phyloP scores from a whole-genome alignment of 1,140 invertebrate genomes.

The Anoplolepis gracilipes region DNA sequence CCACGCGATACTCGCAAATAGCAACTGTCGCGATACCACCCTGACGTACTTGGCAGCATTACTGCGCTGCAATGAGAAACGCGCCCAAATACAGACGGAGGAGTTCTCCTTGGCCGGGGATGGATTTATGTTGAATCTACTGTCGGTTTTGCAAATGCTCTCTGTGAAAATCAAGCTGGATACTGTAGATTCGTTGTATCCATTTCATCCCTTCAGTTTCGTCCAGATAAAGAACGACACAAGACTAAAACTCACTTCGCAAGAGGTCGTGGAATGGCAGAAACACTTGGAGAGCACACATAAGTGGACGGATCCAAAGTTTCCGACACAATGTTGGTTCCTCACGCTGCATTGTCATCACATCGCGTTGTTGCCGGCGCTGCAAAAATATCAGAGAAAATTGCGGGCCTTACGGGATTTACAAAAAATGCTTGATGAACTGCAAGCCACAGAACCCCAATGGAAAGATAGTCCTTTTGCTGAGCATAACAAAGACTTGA shows the following conservation, averaged over 20 bases:
- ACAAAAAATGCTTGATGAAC: constrained; percentile 96
- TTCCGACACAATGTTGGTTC: constrained; percentile 98
- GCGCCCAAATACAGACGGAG: constrained; percentile 95
- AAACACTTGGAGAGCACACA: constrained; percentile 87
- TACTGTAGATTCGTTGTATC: constrained; percentile 94
- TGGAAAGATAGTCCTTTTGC: constrained; percentile 93
- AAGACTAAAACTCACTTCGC: constrained; percentile 92
- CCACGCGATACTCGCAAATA: constrained; percentile 93
- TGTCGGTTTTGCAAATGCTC: constrained; percentile 95
- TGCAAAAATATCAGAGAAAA: constrained; percentile 95
- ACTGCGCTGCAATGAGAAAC: constrained; percentile 93
- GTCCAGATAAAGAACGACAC: constrained; percentile 94
- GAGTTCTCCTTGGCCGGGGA: constrained; percentile 94
- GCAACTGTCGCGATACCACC: constrained; percentile 90
- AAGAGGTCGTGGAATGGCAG: constrained; percentile 93
- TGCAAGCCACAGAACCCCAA: constrained; percentile 92
- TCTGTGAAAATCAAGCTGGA: constrained; percentile 94
- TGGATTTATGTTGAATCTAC: constrained; percentile 97
- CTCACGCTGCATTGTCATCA: constrained; percentile 97
- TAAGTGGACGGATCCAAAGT: constrained; percentile 93
- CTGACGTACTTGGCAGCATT: constrained; percentile 92
- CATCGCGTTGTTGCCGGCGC: constrained; percentile 94
- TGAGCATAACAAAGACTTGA: constrained; percentile 93
- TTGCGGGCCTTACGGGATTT: constrained; percentile 94
- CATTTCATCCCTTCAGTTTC: constrained; percentile 93